Percentiles rank a stretch among this genome's conserved stretches.
These are phyloP conservation scores for Xestobium rufovillosum DNA, from an alignment of 2,888 invertebrate species.

Conservation along the genomic window DNA sequence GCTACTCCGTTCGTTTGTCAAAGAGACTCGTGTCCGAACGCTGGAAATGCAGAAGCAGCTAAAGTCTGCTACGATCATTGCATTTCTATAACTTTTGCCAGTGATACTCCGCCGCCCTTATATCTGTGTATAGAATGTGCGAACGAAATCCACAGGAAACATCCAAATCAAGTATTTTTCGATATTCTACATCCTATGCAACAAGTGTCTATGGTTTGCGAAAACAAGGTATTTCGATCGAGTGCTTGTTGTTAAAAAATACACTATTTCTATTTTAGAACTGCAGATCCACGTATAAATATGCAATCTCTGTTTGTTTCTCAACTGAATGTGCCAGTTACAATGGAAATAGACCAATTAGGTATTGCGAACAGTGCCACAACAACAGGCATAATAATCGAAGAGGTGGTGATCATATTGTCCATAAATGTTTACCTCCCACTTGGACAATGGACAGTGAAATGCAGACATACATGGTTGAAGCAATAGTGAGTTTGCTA, in stretches of 20 bases:
- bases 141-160: slow-evolving; percentile 82
- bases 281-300: slow-evolving; percentile 84
- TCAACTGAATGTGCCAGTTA: slow-evolving; percentile 94
- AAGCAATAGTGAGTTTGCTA: slow-evolving; percentile 84
- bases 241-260: neutral
- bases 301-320: slow-evolving; percentile 93
- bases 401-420: slow-evolving; percentile 83
- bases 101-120: slow-evolving; percentile 86
- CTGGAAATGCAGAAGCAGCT: slow-evolving; percentile 77
- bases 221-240: slow-evolving; percentile 67
- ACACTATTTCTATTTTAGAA: slow-evolving; percentile 53
- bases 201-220: slow-evolving; percentile 90
- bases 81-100: slow-evolving; percentile 78
- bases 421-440: slow-evolving; percentile 76
- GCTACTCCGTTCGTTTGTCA: slow-evolving; percentile 79
- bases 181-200: slow-evolving; percentile 90
- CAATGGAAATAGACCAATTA: slow-evolving; percentile 93
- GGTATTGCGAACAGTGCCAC: slow-evolving; percentile 87
- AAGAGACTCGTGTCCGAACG: slow-evolving; percentile 84
- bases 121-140: slow-evolving; percentile 96
- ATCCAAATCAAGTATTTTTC: slow-evolving; percentile 76
- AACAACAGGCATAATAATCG: slow-evolving; percentile 81
- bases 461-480: slow-evolving; percentile 88
- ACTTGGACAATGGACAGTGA: slow-evolving; percentile 87
- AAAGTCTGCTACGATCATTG: slow-evolving; percentile 93